A percentile compares a stretch with the other conserved stretches of the same genome.
Evolutionary conservation across 2,113 vertebrate genomes (phyloP).

Genomic region (Eulemur macaco): DNA sequence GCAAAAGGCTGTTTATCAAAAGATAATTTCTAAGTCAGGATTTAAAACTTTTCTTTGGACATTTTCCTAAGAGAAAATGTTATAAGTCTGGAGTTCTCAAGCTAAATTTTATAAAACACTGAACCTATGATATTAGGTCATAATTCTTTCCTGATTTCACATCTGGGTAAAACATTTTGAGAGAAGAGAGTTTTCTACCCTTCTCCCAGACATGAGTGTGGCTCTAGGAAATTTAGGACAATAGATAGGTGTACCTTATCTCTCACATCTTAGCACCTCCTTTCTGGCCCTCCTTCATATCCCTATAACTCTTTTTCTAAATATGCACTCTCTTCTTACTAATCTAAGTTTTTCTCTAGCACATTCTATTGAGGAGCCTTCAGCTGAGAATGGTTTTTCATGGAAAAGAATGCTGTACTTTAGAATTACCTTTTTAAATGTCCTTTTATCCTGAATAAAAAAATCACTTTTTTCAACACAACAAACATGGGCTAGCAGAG

Average conservation of each 20-base stretch:
- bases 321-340: background rate
- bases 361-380: background rate
- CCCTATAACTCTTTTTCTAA: background rate
- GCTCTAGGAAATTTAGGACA: background rate
- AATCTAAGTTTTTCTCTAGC: background rate
- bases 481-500: background rate
- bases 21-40: conserved; percentile 16
- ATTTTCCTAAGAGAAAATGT: conserved; percentile 49
- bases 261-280: background rate
- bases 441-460: background rate
- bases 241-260: background rate
- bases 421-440: background rate
- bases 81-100: background rate
- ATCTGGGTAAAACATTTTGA: conserved; percentile 3
- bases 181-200: background rate
- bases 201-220: background rate
- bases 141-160: conserved; percentile 50
- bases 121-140: conserved; percentile 16
- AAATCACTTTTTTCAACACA: background rate
- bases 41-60: conserved; percentile 40
- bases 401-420: background rate
- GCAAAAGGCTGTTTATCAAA: conserved; percentile 21
- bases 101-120: conserved; percentile 48
- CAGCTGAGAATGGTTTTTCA: background rate
- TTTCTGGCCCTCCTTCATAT: background rate